Base-by-base conservation (phyloP, 2,113 vertebrate species). In the Ceyx melanurus region DNA sequence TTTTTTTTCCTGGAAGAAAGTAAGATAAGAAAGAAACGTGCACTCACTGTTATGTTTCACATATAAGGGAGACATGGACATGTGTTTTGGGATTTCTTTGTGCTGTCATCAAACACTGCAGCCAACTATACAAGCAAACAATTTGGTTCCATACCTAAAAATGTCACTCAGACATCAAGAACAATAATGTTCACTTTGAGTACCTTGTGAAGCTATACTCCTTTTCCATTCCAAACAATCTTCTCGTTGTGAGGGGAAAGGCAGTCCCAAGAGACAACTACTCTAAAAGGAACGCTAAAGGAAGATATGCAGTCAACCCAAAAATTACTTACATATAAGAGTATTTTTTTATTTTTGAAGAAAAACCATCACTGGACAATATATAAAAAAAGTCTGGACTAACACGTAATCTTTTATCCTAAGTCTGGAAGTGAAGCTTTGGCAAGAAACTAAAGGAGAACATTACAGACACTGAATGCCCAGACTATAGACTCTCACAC, bases 341-440 rank as follows among this genome's bases (percentile, higher is more conserved):
- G 11, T 3, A 51, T 12, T 82, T 82, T 31, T 48, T 18, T 10
- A 85, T 31, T 18, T 10, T 82, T 31, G 53, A 90, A 82, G 77
- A 91, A 93, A 94, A 85, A 26, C 21, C 10, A 72, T 61, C 62
- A 78, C 12, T 80, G 82, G 84, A 81, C 58, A 90, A 90, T n/a
- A 56, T 8, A 84, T 42, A 94, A 94, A 77, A 60, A 92, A 94
- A 92, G 57, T 35, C 57, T 76, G 80, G 73, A 92, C 37, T 31
- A 85, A 92, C 2, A 37, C n/a, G 88, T 72, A 50, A 64, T 50
- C 48, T 78, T 96, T 50, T n/a, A 79, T 43, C 4, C 29, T 42
- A 71, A 23, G 33, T 94, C 87, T 76, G 37, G 71, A 96, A 97
- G 74, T 58, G 76, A 94, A 93, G 51, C 45, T 75, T 60, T 93